phyloP scores from a whole-genome alignment of 2,888 invertebrate species.

The Crioceris asparagi region DNA sequence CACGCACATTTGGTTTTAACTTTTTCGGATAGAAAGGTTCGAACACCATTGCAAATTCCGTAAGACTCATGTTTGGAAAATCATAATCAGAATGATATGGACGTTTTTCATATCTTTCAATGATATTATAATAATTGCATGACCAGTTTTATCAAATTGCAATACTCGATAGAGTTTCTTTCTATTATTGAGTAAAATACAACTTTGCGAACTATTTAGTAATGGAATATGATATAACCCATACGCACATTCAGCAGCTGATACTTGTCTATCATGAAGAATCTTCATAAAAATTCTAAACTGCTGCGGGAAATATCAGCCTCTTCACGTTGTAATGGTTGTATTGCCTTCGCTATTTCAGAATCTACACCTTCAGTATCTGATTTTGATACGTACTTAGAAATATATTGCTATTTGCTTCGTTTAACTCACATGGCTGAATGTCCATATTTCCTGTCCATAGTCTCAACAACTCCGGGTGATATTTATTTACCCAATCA shows the following conservation, averaged over 20 bases:
- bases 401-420: slow-evolving; percentile 15
- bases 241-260: slow-evolving; percentile 24
- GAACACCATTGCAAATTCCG: slow-evolving; percentile 5
- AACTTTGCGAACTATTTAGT: slow-evolving; percentile 2
- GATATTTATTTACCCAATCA: slow-evolving; percentile 20
- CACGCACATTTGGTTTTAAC: slow-evolving; percentile 3
- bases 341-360: slow-evolving; percentile 18
- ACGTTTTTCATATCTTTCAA: slow-evolving; percentile 5
- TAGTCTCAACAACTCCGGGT: too few relatives aligned
- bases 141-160: slow-evolving; percentile 1
- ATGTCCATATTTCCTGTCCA: slow-evolving; percentile 8
- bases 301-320: slow-evolving; percentile 11
- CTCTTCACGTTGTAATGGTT: slow-evolving; percentile 17
- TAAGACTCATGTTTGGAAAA: slow-evolving; percentile 4
- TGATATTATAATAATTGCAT: slow-evolving; percentile 3
- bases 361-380: slow-evolving; percentile 12
- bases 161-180: slow-evolving; percentile 3
- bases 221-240: slow-evolving; percentile 17
- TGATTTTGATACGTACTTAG: slow-evolving; percentile 13
- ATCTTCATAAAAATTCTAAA: slow-evolving; percentile 26
- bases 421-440: slow-evolving; percentile 23
- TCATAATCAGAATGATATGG: slow-evolving; percentile 1
- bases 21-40: slow-evolving; percentile 3
- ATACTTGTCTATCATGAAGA: slow-evolving; percentile 24
- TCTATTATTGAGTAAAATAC: slow-evolving; percentile 3